Conservation (phyloP, 2,888 invertebrate genomes). For the Erebia aethiops region DNA sequence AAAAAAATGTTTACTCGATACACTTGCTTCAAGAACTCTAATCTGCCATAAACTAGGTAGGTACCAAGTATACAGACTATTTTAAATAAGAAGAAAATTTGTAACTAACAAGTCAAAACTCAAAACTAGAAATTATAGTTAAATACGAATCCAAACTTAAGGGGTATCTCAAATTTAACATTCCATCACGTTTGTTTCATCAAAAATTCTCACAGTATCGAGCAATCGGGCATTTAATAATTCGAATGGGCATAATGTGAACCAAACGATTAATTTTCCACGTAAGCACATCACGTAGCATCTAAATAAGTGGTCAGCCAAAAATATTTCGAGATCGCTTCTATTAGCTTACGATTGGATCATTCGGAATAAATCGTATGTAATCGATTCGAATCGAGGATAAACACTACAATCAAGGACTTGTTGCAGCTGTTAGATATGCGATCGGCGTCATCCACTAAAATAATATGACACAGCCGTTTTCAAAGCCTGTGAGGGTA, state of each 20-base stretch:
- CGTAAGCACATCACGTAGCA: conserved; percentile 80
- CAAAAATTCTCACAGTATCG: conserved; percentile 77
- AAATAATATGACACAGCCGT: conserved; percentile 82
- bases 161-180: conserved; percentile 43
- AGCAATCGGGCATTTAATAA: conserved; percentile 78
- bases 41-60: neutral
- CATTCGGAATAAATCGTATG: conserved; percentile 75
- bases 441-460: conserved; percentile 78
- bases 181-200: conserved; percentile 69
- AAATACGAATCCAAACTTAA: conserved; percentile 1
- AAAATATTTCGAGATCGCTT: conserved; percentile 75
- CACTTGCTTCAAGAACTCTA: neutral
- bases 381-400: conserved; percentile 75
- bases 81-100: neutral
- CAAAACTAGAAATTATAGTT: conserved; percentile 10
- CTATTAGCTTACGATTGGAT: conserved; percentile 76
- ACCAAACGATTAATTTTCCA: conserved; percentile 77
- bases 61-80: neutral
- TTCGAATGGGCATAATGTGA: conserved; percentile 74
- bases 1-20: neutral
- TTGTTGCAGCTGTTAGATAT: conserved; percentile 77
- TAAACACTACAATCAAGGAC: conserved; percentile 79
- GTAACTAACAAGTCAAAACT: conserved; percentile 5
- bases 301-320: conserved; percentile 75
- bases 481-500: conserved; percentile 64